phyloP scores from a whole-genome alignment of 1,140 invertebrate species.

The Anagrus nilaparvatae region DNA sequence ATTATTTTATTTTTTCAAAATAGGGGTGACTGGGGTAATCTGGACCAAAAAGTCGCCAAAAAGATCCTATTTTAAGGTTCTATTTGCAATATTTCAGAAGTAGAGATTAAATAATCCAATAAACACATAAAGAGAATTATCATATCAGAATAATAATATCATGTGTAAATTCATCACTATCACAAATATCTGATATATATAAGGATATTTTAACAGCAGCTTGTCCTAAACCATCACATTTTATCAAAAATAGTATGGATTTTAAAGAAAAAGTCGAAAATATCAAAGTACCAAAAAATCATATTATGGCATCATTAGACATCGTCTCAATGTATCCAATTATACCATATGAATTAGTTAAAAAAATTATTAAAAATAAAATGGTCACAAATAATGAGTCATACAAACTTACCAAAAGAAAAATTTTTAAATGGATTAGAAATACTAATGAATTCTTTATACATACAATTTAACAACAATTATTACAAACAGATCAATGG shows the following conservation, averaged over 20 bases:
- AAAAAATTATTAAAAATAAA: slow-evolving; percentile 1
- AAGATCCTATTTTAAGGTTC: no score
- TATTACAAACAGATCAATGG: no score
- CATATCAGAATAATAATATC: neutral
- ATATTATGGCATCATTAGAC: neutral
- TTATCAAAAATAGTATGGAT: neutral
- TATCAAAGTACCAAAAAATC: neutral
- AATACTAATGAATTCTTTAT: neutral
- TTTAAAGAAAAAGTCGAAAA: neutral
- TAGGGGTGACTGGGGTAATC: no score
- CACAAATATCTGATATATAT: neutral
- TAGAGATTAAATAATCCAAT: no score
- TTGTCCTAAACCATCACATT: neutral
- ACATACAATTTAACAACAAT: neutral
- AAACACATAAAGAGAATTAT: neutral
- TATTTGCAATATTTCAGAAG: no score
- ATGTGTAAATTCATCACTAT: neutral
- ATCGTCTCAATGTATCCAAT: neutral
- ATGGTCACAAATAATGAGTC: neutral
- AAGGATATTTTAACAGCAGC: neutral
- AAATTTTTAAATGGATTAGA: neutral
- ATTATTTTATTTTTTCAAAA: no score
- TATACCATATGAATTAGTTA: neutral
- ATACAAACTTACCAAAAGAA: neutral
- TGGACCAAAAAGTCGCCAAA: no score